Evolutionary conservation across 2,797 vertebrate genomes (phyloP).

Genomic region (Heterohyrax brucei): DNA sequence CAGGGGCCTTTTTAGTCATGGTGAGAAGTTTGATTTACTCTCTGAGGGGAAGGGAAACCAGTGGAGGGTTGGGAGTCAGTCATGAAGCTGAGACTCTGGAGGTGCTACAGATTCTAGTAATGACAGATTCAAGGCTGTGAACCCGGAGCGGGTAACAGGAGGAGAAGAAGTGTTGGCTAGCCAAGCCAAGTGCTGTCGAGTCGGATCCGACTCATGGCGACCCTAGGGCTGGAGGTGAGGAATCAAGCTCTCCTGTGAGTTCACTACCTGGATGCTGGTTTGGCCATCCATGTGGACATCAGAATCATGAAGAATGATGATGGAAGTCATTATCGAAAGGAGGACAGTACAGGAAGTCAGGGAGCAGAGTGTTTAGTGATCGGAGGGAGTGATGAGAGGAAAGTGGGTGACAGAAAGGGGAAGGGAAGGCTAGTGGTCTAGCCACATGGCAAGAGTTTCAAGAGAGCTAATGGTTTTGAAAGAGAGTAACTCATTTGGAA

Average conservation of each 20-base stretch:
- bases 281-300: neutral
- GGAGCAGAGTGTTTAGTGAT: neutral
- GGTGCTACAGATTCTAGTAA: neutral
- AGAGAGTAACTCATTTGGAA: neutral
- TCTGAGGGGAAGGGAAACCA: neutral
- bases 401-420: no score
- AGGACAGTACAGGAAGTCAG: neutral
- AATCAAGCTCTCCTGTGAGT: neutral
- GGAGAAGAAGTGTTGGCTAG: neutral
- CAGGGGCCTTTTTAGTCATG: neutral
- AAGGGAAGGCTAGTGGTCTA: neutral
- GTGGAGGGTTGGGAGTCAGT: neutral
- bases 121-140: neutral
- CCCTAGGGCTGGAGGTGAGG: neutral
- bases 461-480: neutral
- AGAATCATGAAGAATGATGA: no score
- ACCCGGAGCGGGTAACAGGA: neutral
- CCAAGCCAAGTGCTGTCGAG: no score
- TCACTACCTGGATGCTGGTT: neutral
- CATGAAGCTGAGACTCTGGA: neutral
- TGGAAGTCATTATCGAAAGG: no score
- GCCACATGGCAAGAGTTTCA: neutral
- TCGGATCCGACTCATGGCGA: no score
- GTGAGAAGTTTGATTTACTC: neutral
- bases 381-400: neutral